Base-by-base conservation (phyloP, 1,140 invertebrate species). In the Drosophila tropicalis region DNA sequence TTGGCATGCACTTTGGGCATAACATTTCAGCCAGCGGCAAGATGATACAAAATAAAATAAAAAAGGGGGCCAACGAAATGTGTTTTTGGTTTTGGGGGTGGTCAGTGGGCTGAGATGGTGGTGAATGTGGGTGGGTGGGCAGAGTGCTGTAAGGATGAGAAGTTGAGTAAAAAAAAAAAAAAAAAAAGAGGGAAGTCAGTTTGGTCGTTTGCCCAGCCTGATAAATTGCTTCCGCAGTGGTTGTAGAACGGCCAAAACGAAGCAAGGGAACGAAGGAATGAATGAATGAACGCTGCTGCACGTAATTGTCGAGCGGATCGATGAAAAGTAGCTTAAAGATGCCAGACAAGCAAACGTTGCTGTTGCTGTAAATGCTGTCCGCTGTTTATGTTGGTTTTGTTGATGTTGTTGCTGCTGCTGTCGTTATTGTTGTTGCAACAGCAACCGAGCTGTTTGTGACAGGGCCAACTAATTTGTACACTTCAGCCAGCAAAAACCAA, bases 381-480 rank as follows among this genome's bases (percentile, higher is more conserved):
- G 12, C 13, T 76, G 40, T 39, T 39, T 39, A 39, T 39, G 36
- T 19, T 56, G 72, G 17, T 65, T 1, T 25, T 25, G 70, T 57
- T 76, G 63, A 36, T 67, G 63, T 41, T 39, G 36, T 19, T 56
- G 71, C 22, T 65, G 5, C 3, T 67, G 63, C 51, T 36, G 73
- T 25, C 7, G 40, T 39, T 39, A 12, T 19, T 56, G 72, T 25
- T 65, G 47, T 22, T 62, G 47, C 0, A 77, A 39, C 32, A 70
- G 32, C 29, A 70, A 60, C 19, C 47, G 62, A 64, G 61, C 71
- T 85, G 82, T 54, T 57, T 67, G 80, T 89, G 84, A 89, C 83
- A 89, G 77, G 83, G 77, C 72, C 84, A 87, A 87, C 84, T 87
- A 89, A 87, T 87, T 87, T 87, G 84, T 89, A 87, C 80, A 89